phyloP scores from a whole-genome alignment of 2,888 invertebrate genomes.

The Pachydiplax longipennis region DNA sequence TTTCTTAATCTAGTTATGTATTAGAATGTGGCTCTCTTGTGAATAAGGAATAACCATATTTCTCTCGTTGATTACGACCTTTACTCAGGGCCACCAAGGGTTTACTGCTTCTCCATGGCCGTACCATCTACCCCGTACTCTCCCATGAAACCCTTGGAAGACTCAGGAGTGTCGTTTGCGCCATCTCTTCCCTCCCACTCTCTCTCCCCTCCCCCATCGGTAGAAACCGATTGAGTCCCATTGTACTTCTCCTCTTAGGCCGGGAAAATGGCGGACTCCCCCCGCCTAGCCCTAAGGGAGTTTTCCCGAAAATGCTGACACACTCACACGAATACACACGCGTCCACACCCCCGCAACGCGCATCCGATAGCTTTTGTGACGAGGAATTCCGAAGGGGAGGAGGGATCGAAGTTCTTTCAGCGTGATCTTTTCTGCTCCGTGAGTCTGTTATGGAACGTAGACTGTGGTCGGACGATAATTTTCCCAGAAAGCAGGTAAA shows the following conservation, averaged over 20 bases:
- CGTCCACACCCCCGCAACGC: neutral
- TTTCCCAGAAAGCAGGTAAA: neutral
- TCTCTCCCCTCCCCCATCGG: neutral
- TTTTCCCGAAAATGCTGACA: neutral
- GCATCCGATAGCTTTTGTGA: neutral
- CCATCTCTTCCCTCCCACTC: neutral
- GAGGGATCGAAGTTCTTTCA: neutral
- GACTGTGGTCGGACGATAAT: neutral
- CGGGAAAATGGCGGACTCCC: neutral
- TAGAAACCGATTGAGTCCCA: neutral
- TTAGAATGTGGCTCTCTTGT: no score
- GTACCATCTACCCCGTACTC: neutral
- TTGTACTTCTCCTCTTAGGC: neutral
- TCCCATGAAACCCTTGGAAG: neutral
- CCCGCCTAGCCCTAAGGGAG: neutral
- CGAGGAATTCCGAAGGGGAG: neutral
- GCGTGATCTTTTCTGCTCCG: neutral
- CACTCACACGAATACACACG: neutral
- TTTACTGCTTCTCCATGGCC: neutral
- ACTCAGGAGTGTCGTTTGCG: neutral
- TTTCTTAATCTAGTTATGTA: no score
- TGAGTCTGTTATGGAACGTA: neutral
- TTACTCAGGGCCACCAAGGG: no score
- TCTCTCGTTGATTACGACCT: neutral
- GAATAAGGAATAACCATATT: no score